Percentiles rank a stretch among this genome's conserved stretches.
Conservation (phyloP, 1,140 invertebrate species). For the Aricia agestis region DNA sequence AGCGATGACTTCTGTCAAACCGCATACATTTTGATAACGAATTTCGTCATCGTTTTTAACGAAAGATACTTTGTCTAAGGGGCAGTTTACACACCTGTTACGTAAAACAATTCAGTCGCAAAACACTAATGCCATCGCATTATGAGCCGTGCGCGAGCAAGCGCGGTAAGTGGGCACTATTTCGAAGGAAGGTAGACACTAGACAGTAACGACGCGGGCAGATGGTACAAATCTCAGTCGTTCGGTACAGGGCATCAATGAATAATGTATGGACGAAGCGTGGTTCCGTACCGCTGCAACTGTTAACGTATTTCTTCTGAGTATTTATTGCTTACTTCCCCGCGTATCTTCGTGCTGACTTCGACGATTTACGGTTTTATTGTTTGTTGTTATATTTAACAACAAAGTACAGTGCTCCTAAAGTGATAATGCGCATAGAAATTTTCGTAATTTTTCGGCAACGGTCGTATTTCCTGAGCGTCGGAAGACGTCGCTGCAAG, state of each 20-base stretch:
- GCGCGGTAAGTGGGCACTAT: neutral
- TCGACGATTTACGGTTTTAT: constrained; percentile 7
- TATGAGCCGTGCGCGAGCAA: neutral
- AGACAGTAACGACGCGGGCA: constrained; percentile 2
- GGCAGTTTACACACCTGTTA: no score
- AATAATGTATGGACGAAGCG: constrained; percentile 11
- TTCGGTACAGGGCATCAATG: constrained; percentile 12
- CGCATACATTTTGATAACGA: no score
- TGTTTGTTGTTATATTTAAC: neutral
- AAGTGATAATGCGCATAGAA: no score
- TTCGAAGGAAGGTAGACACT: neutral
- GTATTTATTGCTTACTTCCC: constrained; percentile 5
- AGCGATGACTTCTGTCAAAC: no score
- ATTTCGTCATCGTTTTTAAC: no score
- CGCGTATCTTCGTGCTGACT: constrained; percentile 11
- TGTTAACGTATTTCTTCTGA: constrained; percentile 12
- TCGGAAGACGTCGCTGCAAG: no score
- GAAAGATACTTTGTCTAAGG: no score
- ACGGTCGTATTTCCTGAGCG: no score
- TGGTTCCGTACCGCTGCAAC: constrained; percentile 9
- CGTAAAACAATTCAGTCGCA: no score
- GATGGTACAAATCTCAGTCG: constrained; percentile 12
- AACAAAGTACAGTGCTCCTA: no score
- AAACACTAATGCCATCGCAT: no score
- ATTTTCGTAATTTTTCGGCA: no score